These are phyloP conservation scores for Loripinus fragilis DNA, from an alignment of 2,888 invertebrate species.

Conservation along the genomic window DNA sequence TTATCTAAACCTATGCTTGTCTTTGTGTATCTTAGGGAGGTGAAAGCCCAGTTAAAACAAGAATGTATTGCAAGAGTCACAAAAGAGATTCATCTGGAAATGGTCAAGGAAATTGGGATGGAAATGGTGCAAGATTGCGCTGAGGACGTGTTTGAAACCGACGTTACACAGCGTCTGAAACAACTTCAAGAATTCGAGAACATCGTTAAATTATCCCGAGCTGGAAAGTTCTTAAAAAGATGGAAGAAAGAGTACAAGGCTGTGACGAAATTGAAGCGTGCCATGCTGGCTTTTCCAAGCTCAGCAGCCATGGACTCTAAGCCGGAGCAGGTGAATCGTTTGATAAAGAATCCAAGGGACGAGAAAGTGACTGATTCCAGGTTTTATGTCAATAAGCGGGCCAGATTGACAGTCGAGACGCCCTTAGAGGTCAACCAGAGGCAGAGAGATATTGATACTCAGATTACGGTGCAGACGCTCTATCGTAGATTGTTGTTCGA, in stretches of 20 bases:
- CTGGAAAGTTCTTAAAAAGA: conserved; percentile 59
- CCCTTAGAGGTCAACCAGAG: conserved; percentile 62
- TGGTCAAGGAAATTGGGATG: conserved; percentile 51
- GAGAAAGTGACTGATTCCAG: conserved; percentile 47
- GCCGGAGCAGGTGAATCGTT: conserved; percentile 44
- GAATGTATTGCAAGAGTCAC: conserved; percentile 64
- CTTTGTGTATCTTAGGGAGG: conserved; percentile 60
- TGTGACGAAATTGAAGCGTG: conserved; percentile 71
- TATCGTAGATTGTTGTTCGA: conserved; percentile 61
- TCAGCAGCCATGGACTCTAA: conserved; percentile 66
- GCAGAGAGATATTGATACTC: conserved; percentile 48
- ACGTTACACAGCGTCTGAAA: conserved; percentile 74
- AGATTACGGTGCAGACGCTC: conserved; percentile 64
- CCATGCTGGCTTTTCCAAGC: conserved; percentile 79
- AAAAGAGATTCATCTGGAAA: conserved; percentile 36
- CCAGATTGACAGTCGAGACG: conserved; percentile 67
- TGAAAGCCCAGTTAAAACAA: conserved; percentile 65
- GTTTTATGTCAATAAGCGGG: conserved; percentile 63
- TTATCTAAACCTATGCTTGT: too few relatives aligned
- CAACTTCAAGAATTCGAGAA: conserved; percentile 70
- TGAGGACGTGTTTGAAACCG: conserved; percentile 73
- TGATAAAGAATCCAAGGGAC: conserved; percentile 61
- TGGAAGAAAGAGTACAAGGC: conserved; percentile 72
- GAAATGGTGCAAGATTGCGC: conserved; percentile 56
- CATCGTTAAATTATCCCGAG: conserved; percentile 64